Conservation (phyloP, 2,113 vertebrate species). For the Nyctibius bracteatus region DNA sequence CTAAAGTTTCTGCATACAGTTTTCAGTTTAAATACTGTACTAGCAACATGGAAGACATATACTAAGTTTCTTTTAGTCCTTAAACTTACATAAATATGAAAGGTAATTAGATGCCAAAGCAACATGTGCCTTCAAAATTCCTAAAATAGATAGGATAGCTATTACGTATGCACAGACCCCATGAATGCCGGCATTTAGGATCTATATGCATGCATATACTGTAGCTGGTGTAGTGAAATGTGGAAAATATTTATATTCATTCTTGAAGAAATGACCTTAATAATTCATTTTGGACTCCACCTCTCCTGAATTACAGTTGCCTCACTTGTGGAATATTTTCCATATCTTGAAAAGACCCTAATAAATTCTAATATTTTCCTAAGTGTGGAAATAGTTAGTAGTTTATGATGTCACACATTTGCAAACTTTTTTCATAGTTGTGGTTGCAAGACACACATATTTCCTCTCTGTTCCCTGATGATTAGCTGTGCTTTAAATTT, state of each 20-base stretch:
- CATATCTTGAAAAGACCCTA: slow-evolving; percentile 40
- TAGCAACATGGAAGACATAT: neutral
- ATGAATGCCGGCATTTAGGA: slow-evolving; percentile 40
- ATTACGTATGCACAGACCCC: neutral
- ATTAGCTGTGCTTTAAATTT: neutral
- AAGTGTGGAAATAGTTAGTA: slow-evolving; percentile 56
- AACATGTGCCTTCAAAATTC: slow-evolving; percentile 24
- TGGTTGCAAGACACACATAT: neutral
- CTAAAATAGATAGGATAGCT: slow-evolving; percentile 50
- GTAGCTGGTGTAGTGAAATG: slow-evolving; percentile 8
- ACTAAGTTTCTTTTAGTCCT: neutral
- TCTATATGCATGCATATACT: neutral
- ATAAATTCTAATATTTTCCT: slow-evolving; percentile 51
- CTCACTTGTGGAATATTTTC: slow-evolving; percentile 45
- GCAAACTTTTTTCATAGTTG: slow-evolving; percentile 23
- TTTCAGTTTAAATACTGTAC: neutral
- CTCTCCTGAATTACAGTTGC: slow-evolving; percentile 27
- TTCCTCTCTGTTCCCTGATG: neutral
- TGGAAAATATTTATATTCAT: slow-evolving; percentile 50
- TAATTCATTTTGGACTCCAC: slow-evolving; percentile 40
- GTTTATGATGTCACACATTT: slow-evolving; percentile 51
- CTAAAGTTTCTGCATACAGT: neutral
- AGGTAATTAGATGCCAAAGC: neutral
- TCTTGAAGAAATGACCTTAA: slow-evolving; percentile 41
- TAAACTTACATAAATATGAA: slow-evolving; percentile 14